Evolutionary conservation across 2,888 invertebrate genomes (phyloP), one percentile per base, ranked within the genome.

Genomic region (Acanthoscelides obtectus): DNA sequence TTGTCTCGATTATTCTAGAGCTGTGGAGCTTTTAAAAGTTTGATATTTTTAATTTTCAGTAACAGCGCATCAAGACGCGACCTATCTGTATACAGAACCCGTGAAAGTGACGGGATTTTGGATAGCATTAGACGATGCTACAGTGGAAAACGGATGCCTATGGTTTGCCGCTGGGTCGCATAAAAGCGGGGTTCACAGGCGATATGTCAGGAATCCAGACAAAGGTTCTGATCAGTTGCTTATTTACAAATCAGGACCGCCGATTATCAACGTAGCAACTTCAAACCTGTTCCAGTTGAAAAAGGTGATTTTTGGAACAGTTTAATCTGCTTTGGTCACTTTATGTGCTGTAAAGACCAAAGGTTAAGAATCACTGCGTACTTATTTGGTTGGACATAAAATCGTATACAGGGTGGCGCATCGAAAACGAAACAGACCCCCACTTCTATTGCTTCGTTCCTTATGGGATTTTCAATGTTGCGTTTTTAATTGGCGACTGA

Each of bases 101-200:
- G 88, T 90, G 66, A 91, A 91, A 12, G 87, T 95, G 0, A 84
- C 95, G 0, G 99, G 98, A 0, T 93, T 98, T 81, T 99, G 99
- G 99, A 92, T 99, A 75, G 97, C 99, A 0, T 85, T 99, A 4
- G 97, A 99, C 81, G 97, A 99, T 81, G 95, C 97, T 0, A 96
- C 94, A 0, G 75, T 91, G 20, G 93, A 97, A 82, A 99, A 99
- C 83, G 98, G 99, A 3, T 99, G 99, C 81, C 87, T 99, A 3
- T 96, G 95, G 91, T 93, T 98, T 81, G 91, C 94, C 1, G 93
- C 93, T 21, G 96, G 96, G 0, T 98, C 99, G 0, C 98, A 99
- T 84, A 93, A 92, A 82, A 91, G 92, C 68, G 94, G 92, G 0
- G 90, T 94, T 0, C 93, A 94, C 80, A 87, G 93, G 69, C 88